Percentiles rank a stretch among this genome's conserved stretches.
Conservation (phyloP, 2,797 vertebrate species). For the Intellagama lesueurii region DNA sequence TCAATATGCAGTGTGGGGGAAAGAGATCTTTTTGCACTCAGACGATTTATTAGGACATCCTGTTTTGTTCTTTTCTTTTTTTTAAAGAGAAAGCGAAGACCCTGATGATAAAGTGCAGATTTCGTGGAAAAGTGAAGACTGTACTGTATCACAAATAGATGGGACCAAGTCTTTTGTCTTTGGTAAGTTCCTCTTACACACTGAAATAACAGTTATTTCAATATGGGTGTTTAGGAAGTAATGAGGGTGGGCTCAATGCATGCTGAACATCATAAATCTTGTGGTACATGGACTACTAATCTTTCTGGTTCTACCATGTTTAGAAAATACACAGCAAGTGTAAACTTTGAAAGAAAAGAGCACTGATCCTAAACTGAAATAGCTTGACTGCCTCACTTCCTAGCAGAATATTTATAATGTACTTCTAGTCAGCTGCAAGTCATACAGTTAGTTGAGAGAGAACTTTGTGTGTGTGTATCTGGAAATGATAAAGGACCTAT, state of each 20-base stretch:
- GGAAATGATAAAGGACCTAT: not conserved
- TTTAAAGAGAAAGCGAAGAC: slow-evolving; percentile 68
- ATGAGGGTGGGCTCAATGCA: not conserved
- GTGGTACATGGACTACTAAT: not conserved
- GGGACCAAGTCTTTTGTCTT: slow-evolving; percentile 90
- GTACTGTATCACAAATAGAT: slow-evolving; percentile 85
- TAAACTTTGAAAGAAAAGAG: no score
- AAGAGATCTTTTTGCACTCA: not conserved
- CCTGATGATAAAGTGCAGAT: slow-evolving; percentile 74
- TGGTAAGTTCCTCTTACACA: slow-evolving; percentile 77
- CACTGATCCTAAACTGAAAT: no score
- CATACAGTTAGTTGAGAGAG: no score
- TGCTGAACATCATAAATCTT: not conserved
- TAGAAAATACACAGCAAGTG: not conserved
- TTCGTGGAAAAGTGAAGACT: slow-evolving; percentile 86
- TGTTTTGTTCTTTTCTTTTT: slow-evolving; percentile 22
- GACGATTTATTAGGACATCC: not conserved
- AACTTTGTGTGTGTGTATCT: no score
- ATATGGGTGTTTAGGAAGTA: not conserved
- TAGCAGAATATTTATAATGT: not conserved
- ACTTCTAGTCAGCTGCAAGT: not conserved
- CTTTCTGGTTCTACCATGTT: not conserved
- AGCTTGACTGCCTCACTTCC: no score
- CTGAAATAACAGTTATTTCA: not conserved
- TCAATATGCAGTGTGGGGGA: not conserved